These are phyloP conservation scores for Dendrophyllia cribrosa DNA, from an alignment of 64 coral and sea anemone species.

Conservation along the genomic window DNA sequence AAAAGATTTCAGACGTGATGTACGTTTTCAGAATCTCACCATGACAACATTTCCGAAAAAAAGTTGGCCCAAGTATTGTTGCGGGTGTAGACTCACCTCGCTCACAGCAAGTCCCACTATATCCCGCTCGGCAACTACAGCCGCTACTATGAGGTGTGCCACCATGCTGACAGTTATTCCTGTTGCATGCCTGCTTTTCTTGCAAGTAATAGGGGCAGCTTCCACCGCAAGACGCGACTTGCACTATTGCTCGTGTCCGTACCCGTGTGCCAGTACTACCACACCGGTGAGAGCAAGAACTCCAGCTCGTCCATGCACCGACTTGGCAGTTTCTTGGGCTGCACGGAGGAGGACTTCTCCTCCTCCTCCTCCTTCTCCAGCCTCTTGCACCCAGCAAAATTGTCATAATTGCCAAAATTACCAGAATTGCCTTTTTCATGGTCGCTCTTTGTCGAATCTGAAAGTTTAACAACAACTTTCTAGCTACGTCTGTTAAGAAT, in stretches of 20 bases:
- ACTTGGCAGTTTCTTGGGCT: slow-evolving; percentile 9
- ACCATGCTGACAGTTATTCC: background rate
- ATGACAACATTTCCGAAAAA: too few relatives aligned
- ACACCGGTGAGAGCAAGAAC: background rate
- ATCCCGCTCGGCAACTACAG: background rate
- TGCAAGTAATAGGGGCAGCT: background rate
- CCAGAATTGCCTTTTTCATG: too few relatives aligned
- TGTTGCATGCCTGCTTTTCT: background rate
- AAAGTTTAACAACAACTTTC: too few relatives aligned
- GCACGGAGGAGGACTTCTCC: background rate
- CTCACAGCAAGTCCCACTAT: background rate
- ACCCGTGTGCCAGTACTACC: background rate
- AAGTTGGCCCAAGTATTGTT: too few relatives aligned
- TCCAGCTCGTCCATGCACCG: slow-evolving; percentile 25
- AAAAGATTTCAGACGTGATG: too few relatives aligned
- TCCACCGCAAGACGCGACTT: background rate
- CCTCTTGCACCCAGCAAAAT: too few relatives aligned
- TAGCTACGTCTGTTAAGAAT: too few relatives aligned
- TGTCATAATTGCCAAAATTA: too few relatives aligned
- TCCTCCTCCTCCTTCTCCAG: background rate
- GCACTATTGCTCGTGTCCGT: background rate
- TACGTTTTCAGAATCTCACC: too few relatives aligned
- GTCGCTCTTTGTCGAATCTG: too few relatives aligned
- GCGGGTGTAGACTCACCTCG: background rate
- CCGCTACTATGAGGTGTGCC: background rate